phyloP scores from a whole-genome alignment of 2,888 invertebrate genomes.

The Marasmarcha lunaedactyla region DNA sequence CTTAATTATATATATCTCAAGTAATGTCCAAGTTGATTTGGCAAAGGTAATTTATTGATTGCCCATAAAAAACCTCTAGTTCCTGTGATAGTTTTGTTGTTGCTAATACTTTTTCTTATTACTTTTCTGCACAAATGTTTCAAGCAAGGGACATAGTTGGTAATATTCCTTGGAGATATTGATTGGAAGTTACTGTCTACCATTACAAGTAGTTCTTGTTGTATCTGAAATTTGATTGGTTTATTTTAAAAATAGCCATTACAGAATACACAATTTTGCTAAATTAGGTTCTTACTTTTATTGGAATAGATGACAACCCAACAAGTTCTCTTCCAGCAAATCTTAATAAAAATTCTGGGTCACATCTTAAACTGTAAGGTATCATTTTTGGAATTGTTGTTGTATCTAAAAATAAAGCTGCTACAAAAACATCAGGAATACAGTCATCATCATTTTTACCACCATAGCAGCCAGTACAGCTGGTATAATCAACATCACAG shows the following conservation, averaged over 20 bases:
- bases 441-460: slow-evolving; percentile 14
- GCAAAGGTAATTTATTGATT: slow-evolving; percentile 33
- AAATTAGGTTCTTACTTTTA: slow-evolving; percentile 28
- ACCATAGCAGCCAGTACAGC: slow-evolving; percentile 9
- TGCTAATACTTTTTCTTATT: slow-evolving; percentile 31
- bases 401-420: slow-evolving; percentile 39
- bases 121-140: slow-evolving; percentile 41
- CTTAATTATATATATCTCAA: slow-evolving; percentile 27
- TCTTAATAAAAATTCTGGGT: slow-evolving; percentile 32
- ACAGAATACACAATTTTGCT: no score
- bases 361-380: slow-evolving; percentile 45
- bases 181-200: slow-evolving; percentile 25
- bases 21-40: slow-evolving; percentile 33
- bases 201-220: slow-evolving; percentile 30
- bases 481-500: slow-evolving; percentile 55
- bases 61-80: slow-evolving; percentile 32
- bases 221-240: slow-evolving; percentile 39
- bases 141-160: slow-evolving; percentile 30
- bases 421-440: slow-evolving; percentile 52
- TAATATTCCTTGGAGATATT: slow-evolving; percentile 24
- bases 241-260: no score
- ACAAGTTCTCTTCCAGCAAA: no score
- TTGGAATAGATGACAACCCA: slow-evolving; percentile 19
- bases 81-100: slow-evolving; percentile 21
- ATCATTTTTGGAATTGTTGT: slow-evolving; percentile 36